These are phyloP conservation scores for Lumbricus terrestris DNA, from an alignment of 2,888 invertebrate species.

Conservation along the genomic window DNA sequence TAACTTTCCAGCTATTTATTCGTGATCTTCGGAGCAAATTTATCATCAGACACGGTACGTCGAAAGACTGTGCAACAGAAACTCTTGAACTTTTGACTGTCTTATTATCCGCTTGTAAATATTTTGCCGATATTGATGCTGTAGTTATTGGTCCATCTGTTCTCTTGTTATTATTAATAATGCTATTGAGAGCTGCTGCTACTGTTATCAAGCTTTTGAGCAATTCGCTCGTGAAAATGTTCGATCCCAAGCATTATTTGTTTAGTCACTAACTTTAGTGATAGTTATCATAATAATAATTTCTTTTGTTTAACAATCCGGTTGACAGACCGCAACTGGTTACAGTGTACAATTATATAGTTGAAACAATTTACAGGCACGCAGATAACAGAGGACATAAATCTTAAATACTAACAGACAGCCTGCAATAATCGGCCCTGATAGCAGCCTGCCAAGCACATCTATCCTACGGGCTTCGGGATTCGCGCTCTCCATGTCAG, in stretches of 20 bases:
- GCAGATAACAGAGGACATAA: no score
- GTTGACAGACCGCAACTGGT: no score
- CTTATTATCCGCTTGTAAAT: not conserved
- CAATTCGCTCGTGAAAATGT: not conserved
- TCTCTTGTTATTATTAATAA: not conserved
- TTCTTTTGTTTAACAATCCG: not conserved
- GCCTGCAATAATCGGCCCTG: no score
- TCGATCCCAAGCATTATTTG: not conserved
- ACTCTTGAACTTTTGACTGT: constrained; percentile 3
- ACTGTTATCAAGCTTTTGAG: not conserved
- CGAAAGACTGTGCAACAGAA: not conserved
- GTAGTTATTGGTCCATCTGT: not conserved
- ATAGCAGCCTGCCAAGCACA: no score
- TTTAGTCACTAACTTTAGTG: not conserved
- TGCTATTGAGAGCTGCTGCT: not conserved
- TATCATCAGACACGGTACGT: not conserved
- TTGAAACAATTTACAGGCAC: no score
- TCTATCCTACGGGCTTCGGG: no score
- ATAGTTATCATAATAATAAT: not conserved
- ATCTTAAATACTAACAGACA: no score
- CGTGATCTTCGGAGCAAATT: not conserved
- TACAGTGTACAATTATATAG: no score
- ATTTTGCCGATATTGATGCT: not conserved
- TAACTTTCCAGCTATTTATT: not conserved
- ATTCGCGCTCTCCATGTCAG: no score